Evolutionary conservation across 2,888 invertebrate species (phyloP), one percentile per base, ranked within the genome.

Genomic region (Acanthosoma haemorrhoidale): DNA sequence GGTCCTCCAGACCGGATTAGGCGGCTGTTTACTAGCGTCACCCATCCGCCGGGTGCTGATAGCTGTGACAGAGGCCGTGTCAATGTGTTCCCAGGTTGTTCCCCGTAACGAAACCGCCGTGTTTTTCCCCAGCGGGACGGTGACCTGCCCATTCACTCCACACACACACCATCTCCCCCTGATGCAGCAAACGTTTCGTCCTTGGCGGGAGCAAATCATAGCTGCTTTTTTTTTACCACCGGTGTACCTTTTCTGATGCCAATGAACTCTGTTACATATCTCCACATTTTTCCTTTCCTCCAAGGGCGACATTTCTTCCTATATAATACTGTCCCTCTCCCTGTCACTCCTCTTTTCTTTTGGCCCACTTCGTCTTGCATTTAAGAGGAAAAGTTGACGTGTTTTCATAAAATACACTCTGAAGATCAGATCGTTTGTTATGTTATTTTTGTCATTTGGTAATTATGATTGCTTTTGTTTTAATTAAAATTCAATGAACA

Each of bases 211-310:
- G 43, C 43, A 21, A 21, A 43, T 43, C 43, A 43, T 18, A 18
- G 6, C 15, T 43, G 21, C 43, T 43, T 43, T 43, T 43, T 43
- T 21, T 1, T 6, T 41, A 15, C 43, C 21, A 11, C 13, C 1
- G 25, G 13, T n/a, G 13, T n/a, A 5, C 2, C 21, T 13, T 2
- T 18, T 13, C 21, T 1, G 21, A 4, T 25, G 51, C 2, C 51
- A 51, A 51, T n/a, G 51, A 51, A 51, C 51, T n/a, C 51, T 51
- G 25, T 51, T 51, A 51, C 51, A 51, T 51, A 51, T 51, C 25
- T 29, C 25, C 51, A 25, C 25, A 25, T 25, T 51, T 51, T 51
- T 51, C 51, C 51, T 51, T 51, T 51, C 51, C 51, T 6, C 25
- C 51, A 51, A 51, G 51, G 43, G n/a, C 51, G 29, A 25, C 51